Percentiles rank a stretch among this genome's conserved stretches.
Evolutionary conservation across 2,797 vertebrate genomes (phyloP).

Genomic region (Menidia menidia): DNA sequence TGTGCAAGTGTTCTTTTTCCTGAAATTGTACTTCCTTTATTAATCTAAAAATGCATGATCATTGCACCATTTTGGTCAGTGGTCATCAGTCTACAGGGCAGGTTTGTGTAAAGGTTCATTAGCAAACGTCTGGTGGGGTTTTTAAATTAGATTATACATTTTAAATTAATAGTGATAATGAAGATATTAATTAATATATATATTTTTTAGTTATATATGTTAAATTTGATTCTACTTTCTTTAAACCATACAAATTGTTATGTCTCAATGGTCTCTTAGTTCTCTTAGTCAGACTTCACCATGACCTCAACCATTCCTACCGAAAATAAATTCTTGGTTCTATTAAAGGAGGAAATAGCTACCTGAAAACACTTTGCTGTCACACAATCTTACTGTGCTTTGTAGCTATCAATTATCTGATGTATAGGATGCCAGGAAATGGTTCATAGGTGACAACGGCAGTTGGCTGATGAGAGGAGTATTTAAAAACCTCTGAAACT

Average conservation of each 20-base stretch:
- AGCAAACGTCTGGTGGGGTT: background rate
- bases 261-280: background rate
- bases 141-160: background rate
- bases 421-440: background rate
- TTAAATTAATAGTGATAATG: too few relatives aligned
- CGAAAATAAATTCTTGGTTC: background rate
- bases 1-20: background rate
- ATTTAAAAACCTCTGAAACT: conserved; percentile 1
- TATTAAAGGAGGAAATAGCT: background rate
- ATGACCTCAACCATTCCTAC: background rate
- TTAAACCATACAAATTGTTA: background rate
- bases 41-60: background rate
- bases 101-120: background rate
- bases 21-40: background rate
- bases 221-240: background rate
- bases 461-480: background rate
- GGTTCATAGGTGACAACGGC: background rate
- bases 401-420: background rate
- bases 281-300: background rate
- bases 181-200: too few relatives aligned
- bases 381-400: background rate
- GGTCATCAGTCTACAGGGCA: background rate
- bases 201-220: too few relatives aligned
- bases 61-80: background rate
- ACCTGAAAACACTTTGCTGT: background rate